Evolutionary conservation across 2,888 invertebrate genomes (phyloP).

Genomic region (Metallyticus violacea): DNA sequence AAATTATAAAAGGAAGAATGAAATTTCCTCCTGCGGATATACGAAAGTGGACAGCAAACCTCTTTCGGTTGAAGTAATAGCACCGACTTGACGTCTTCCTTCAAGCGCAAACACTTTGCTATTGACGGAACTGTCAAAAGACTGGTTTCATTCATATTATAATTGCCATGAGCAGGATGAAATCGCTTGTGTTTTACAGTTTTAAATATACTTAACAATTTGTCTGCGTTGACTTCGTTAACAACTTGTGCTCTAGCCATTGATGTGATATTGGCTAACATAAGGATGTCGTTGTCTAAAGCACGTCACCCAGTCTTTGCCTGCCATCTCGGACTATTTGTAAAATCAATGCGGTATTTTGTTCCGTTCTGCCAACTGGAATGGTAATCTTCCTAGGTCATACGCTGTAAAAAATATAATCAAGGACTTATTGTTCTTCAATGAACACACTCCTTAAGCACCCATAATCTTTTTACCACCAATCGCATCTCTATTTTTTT

Average conservation of each 20-base stretch:
- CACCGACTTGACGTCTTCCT: constrained; percentile 41
- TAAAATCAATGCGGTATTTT: not conserved
- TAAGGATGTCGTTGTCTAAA: not conserved
- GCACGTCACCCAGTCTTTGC: not conserved
- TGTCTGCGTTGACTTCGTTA: not conserved
- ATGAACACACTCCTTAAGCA: too few species aligned
- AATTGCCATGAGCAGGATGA: not conserved
- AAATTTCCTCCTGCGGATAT: constrained; percentile 40
- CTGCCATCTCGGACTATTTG: not conserved
- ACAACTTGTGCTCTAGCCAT: not conserved
- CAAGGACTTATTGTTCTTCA: too few species aligned
- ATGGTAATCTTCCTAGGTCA: not conserved
- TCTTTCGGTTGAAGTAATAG: constrained; percentile 41
- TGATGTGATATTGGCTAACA: not conserved
- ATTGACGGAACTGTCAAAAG: constrained; percentile 38
- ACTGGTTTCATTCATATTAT: constrained; percentile 40
- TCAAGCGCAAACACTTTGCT: constrained; percentile 38
- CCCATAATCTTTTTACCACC: too few species aligned
- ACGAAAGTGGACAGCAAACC: constrained; percentile 39
- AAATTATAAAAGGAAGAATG: constrained; percentile 32
- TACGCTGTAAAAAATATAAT: not conserved
- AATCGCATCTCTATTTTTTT: too few species aligned
- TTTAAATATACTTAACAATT: not conserved
- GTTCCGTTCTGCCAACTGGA: not conserved
- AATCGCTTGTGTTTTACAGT: not conserved